These are phyloP conservation scores for Spea bombifrons DNA, from an alignment of 2,113 vertebrate species.

Conservation along the genomic window DNA sequence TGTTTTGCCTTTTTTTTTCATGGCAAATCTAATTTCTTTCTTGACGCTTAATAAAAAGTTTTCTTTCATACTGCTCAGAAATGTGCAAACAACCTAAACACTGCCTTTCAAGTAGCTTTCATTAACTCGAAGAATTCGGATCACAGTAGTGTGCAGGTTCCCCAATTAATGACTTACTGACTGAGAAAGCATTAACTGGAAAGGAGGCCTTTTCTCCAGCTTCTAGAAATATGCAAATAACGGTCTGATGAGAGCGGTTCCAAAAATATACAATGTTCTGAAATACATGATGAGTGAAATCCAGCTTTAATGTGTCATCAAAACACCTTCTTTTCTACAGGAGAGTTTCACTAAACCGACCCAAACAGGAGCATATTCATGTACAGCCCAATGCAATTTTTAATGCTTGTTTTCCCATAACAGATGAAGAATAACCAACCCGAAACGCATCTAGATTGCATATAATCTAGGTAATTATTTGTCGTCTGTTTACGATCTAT, in stretches of 20 bases:
- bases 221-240: conserved; percentile 40
- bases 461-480: too few species aligned
- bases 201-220: conserved; percentile 24
- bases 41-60: conserved; percentile 27
- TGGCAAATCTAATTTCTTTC: conserved; percentile 1
- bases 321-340: conserved; percentile 33
- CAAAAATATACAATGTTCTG: conserved; percentile 39
- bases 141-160: conserved; percentile 31
- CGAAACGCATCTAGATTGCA: too few species aligned
- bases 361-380: background rate
- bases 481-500: too few species aligned
- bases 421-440: too few species aligned
- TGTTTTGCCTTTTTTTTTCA: conserved; percentile 21
- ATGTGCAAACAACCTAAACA: conserved; percentile 34
- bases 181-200: conserved; percentile 45
- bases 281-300: conserved; percentile 17
- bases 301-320: conserved; percentile 37
- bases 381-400: background rate
- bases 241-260: conserved; percentile 37
- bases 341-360: background rate
- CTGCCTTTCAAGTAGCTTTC: conserved; percentile 43
- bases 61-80: conserved; percentile 41
- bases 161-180: conserved; percentile 47
- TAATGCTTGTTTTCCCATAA: too few species aligned
- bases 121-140: conserved; percentile 39